Percentiles rank a stretch among this genome's conserved stretches.
These are phyloP conservation scores for Lobophora halterata DNA, from an alignment of 2,888 invertebrate species.

Conservation along the genomic window DNA sequence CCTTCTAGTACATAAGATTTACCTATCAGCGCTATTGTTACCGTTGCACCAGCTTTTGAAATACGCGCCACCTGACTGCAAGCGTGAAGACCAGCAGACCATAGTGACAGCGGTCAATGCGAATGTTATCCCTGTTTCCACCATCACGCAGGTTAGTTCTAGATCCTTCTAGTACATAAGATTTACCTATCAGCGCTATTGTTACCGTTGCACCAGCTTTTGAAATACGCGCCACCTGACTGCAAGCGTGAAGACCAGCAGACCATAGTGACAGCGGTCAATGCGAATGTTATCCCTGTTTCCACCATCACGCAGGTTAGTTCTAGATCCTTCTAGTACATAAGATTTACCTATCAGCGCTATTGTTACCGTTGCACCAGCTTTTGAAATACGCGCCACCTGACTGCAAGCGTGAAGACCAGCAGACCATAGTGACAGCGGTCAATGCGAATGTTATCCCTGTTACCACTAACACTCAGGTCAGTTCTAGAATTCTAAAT, in stretches of 20 bases:
- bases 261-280: too few relatives aligned
- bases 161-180: background rate
- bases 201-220: slow-evolving; percentile 92
- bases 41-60: slow-evolving; percentile 93
- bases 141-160: slow-evolving; percentile 47
- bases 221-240: slow-evolving; percentile 84
- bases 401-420: slow-evolving; percentile 87
- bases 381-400: too few relatives aligned
- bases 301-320: too few relatives aligned
- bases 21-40: too few relatives aligned
- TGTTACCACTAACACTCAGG: slow-evolving; percentile 50
- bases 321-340: too few relatives aligned
- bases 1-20: background rate
- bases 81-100: slow-evolving; percentile 84
- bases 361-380: slow-evolving; percentile 91
- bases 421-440: slow-evolving; percentile 74
- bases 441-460: slow-evolving; percentile 57
- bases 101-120: slow-evolving; percentile 71
- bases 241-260: slow-evolving; percentile 88
- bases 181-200: too few relatives aligned
- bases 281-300: too few relatives aligned
- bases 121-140: slow-evolving; percentile 53
- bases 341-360: slow-evolving; percentile 90
- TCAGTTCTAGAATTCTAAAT: slow-evolving; percentile 37
- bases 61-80: slow-evolving; percentile 83